phyloP scores from a whole-genome alignment of 2,113 vertebrate species.

The Aphelocoma coerulescens region DNA sequence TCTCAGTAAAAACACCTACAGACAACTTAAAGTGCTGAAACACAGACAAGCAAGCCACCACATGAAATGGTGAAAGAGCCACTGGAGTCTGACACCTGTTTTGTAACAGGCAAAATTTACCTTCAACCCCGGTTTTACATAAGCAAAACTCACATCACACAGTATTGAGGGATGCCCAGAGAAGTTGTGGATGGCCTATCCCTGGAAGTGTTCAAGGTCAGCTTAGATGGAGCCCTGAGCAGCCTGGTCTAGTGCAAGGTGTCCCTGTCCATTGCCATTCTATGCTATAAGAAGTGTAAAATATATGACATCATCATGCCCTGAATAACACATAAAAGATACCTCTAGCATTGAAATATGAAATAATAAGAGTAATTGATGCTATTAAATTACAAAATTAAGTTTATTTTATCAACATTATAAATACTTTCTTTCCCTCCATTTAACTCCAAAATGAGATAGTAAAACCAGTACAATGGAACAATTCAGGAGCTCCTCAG shows the following conservation, averaged over 20 bases:
- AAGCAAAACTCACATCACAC: neutral
- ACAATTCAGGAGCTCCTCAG: conserved; percentile 3
- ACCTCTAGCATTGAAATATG: neutral
- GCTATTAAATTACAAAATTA: conserved; percentile 58
- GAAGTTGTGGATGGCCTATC: neutral
- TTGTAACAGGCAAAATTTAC: neutral
- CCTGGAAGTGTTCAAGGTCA: neutral
- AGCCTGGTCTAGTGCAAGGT: neutral
- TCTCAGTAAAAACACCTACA: neutral
- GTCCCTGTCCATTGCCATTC: neutral
- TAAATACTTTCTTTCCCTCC: conserved; percentile 44
- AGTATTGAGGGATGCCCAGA: neutral
- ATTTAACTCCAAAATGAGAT: conserved; percentile 31
- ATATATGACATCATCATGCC: neutral
- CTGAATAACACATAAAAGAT: neutral
- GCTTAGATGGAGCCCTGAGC: neutral
- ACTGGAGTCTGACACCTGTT: neutral
- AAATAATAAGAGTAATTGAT: conserved; percentile 41
- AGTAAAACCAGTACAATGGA: conserved; percentile 29
- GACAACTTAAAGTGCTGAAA: neutral
- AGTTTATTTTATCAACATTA: conserved; percentile 61
- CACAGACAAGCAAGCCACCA: neutral
- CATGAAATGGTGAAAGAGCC: neutral
- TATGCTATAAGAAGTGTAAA: neutral
- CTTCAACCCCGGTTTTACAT: neutral